A percentile compares a stretch with the other conserved stretches of the same genome.
phyloP scores from a whole-genome alignment of 2,888 invertebrate genomes.

The Rhogogaster chlorosoma region DNA sequence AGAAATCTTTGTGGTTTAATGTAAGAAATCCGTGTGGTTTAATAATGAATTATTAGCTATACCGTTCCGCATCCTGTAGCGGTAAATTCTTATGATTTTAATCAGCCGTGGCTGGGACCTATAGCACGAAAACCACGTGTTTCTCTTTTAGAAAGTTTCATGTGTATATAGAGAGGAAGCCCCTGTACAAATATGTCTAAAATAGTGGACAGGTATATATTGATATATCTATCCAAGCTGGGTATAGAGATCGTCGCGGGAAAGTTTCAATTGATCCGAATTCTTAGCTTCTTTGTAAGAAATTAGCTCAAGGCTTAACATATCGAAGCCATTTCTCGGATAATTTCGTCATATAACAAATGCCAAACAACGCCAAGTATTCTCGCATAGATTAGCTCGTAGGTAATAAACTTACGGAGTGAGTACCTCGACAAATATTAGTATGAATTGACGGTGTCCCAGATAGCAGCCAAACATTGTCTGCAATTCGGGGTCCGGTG shows the following conservation, averaged over 20 bases:
- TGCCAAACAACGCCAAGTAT: not conserved
- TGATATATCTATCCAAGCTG: not conserved
- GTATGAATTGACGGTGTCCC: slow-evolving; percentile 3
- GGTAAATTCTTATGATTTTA: slow-evolving; percentile 25
- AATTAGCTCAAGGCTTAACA: not conserved
- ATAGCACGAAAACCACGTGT: slow-evolving; percentile 28
- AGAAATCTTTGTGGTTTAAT: slow-evolving; percentile 3
- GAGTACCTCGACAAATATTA: not conserved
- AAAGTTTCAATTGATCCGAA: not conserved
- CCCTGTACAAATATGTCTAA: not conserved
- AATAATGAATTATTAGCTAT: slow-evolving; percentile 14
- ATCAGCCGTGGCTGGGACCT: slow-evolving; percentile 3
- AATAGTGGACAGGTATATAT: not conserved
- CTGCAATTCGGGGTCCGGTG: not conserved
- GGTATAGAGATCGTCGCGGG: not conserved
- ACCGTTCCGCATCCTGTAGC: slow-evolving; percentile 28
- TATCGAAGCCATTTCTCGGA: not conserved
- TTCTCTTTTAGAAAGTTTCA: slow-evolving; percentile 42
- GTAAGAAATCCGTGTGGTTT: not conserved
- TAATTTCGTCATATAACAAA: not conserved
- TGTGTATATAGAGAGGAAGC: not conserved
- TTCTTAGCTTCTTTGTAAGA: not conserved
- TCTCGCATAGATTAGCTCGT: not conserved
- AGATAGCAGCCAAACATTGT: not conserved
- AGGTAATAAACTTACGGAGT: not conserved